Evolutionary conservation across 2,888 invertebrate genomes (phyloP).

Genomic region (Ceraclea dissimilis): DNA sequence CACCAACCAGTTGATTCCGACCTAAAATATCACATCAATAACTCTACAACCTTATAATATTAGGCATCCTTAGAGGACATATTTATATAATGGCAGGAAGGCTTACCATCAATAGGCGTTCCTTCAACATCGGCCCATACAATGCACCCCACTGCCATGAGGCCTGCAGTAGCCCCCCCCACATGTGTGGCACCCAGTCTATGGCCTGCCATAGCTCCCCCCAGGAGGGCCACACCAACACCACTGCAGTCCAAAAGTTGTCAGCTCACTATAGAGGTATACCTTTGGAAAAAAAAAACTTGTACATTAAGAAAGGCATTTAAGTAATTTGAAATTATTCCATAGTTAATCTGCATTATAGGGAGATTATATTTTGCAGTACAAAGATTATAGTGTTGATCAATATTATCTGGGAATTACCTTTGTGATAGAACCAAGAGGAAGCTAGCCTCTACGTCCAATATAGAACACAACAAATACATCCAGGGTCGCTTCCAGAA

Average conservation of each 20-base stretch:
- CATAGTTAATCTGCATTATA: no score
- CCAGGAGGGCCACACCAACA: constrained; percentile 74
- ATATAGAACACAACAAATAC: constrained; percentile 64
- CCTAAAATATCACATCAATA: constrained; percentile 43
- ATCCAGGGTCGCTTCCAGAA: constrained; percentile 68
- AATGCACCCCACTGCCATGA: constrained; percentile 75
- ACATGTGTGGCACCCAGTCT: constrained; percentile 69
- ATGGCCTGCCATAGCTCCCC: constrained; percentile 69
- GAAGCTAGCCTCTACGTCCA: constrained; percentile 84
- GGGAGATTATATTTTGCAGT: no score
- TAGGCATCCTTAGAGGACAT: no score
- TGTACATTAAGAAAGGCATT: no score
- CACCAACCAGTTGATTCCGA: constrained; percentile 71
- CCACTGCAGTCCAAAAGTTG: constrained; percentile 81
- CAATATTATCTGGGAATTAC: no score
- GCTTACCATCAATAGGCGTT: constrained; percentile 55
- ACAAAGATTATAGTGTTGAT: no score
- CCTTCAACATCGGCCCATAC: constrained; percentile 77
- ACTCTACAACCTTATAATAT: no score
- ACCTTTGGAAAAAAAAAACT: constrained; percentile 26
- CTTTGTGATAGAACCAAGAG: constrained; percentile 71
- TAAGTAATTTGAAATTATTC: no score
- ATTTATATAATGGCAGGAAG: no score
- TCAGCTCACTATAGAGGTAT: constrained; percentile 49
- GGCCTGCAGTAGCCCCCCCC: constrained; percentile 68